Evolutionary conservation across 2,888 invertebrate genomes (phyloP).

Genomic region (Panopea generosa): DNA sequence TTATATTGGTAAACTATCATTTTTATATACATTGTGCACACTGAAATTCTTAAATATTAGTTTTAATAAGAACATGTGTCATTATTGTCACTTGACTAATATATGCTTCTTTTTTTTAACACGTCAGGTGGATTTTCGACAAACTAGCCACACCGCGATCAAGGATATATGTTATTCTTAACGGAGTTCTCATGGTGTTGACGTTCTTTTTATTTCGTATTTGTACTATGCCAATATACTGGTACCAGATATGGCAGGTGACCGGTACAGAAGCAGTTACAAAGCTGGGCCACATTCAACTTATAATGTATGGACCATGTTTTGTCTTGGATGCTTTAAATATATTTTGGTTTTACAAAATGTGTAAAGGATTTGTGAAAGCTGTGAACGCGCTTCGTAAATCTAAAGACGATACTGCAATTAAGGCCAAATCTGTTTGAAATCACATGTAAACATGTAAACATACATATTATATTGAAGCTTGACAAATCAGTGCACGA

Average conservation of each 20-base stretch:
- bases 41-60: too few species aligned
- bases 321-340: constrained; percentile 82
- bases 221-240: constrained; percentile 82
- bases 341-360: constrained; percentile 83
- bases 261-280: constrained; percentile 76
- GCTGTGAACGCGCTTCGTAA: constrained; percentile 64
- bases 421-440: too few species aligned
- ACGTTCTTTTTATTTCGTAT: constrained; percentile 83
- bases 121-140: constrained; percentile 83
- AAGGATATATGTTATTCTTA: constrained; percentile 75
- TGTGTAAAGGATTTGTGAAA: constrained; percentile 77
- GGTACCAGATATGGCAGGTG: constrained; percentile 81
- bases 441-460: too few species aligned
- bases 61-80: too few species aligned
- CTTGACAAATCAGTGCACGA: too few species aligned
- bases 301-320: constrained; percentile 81
- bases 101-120: constrained; percentile 19
- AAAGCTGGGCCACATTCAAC: constrained; percentile 80
- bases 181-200: constrained; percentile 83
- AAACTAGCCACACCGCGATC: constrained; percentile 74
- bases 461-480: too few species aligned
- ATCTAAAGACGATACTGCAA: neutral
- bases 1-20: too few species aligned
- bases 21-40: too few species aligned
- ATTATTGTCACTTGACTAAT: too few species aligned